Evolutionary conservation across 2,113 vertebrate species (phyloP).

Genomic region (Melanotaenia duboulayi): DNA sequence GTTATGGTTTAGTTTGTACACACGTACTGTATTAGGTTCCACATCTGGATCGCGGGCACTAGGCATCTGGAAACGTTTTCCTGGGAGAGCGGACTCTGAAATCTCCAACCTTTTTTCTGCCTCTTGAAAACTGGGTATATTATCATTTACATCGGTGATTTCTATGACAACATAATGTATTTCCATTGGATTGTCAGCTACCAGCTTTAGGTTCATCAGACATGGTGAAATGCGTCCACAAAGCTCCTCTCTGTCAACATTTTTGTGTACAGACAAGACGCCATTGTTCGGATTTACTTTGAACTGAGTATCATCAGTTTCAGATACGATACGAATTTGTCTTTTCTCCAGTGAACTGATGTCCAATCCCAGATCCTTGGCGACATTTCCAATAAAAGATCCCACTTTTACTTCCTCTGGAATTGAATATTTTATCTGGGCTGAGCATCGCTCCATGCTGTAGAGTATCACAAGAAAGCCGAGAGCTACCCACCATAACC

Average conservation of each 20-base stretch:
- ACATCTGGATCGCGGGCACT: conserved; percentile 66
- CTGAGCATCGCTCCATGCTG: conserved; percentile 31
- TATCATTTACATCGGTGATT: conserved; percentile 75
- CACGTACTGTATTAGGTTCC: conserved; percentile 52
- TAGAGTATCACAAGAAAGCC: conserved; percentile 49
- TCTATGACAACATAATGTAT: conserved; percentile 75
- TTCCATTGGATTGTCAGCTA: conserved; percentile 76
- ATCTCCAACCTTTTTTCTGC: conserved; percentile 73
- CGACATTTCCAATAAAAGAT: conserved; percentile 75
- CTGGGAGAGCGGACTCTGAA: conserved; percentile 17
- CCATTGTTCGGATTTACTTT: conserved; percentile 75
- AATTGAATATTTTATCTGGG: conserved; percentile 79
- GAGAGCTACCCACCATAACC: conserved; percentile 41
- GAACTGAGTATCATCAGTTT: conserved; percentile 61
- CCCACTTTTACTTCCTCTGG: conserved; percentile 75
- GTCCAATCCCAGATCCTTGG: conserved; percentile 79
- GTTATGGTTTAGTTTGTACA: conserved; percentile 70
- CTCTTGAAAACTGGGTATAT: conserved; percentile 70
- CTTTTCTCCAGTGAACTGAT: conserved; percentile 57
- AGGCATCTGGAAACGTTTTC: conserved; percentile 67
- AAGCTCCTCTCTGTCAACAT: conserved; percentile 73
- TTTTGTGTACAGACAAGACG: conserved; percentile 55
- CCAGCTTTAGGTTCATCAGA: conserved; percentile 69
- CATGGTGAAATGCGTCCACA: conserved; percentile 63
- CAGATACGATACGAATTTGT: conserved; percentile 75